Base-by-base conservation (phyloP, 2,888 invertebrate species). In the Muscina levida region DNA sequence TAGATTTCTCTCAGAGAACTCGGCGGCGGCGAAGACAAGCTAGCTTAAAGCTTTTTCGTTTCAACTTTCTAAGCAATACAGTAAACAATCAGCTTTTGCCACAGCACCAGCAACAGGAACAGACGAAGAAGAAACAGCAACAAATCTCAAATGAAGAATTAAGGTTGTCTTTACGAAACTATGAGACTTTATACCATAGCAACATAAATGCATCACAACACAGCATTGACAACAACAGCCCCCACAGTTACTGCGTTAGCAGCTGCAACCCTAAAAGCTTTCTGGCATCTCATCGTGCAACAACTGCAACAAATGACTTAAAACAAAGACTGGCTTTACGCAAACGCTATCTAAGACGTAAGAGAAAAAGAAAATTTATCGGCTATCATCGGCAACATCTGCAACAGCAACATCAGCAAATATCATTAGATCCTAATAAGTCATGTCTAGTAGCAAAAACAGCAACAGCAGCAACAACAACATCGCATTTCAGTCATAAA, bases 311-410 rank as follows among this genome's bases (percentile, higher is more conserved):
- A 67, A 78, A 75, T 70, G 75, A 72, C 56, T 72, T 79, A 39
- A 81, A 77, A 81, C 81, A 81, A 81, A 81, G 81, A 81, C 81
- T 81, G 81, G 81, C 77, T 71, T 68, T 81, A 74, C 72, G 77
- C 53, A 81, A 68, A 77, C 81, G 81, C 22, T 81, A 81, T 19
- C 62, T 77, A 19, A 67, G 74, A 24, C 81, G 81, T 31, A 81
- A 81, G 74, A 71, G 81, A 74, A 81, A 81, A 81, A 81, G 81
- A 81, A 81, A 81, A 81, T 72, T 42, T 59, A 19, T 2, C 13
- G 13, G 39, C 1, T 56, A 17, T n/a, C 62, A 59, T 10, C 10
- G 24, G 15, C 46, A 44, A 42, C 2, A 15, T 1, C n/a, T 4
- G 15, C 31, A 56, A 22, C 31, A 57, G 13, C 56, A 48, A 19